Base-by-base conservation (phyloP, 2,888 invertebrate genomes). In the Petrophora chlorosata region DNA sequence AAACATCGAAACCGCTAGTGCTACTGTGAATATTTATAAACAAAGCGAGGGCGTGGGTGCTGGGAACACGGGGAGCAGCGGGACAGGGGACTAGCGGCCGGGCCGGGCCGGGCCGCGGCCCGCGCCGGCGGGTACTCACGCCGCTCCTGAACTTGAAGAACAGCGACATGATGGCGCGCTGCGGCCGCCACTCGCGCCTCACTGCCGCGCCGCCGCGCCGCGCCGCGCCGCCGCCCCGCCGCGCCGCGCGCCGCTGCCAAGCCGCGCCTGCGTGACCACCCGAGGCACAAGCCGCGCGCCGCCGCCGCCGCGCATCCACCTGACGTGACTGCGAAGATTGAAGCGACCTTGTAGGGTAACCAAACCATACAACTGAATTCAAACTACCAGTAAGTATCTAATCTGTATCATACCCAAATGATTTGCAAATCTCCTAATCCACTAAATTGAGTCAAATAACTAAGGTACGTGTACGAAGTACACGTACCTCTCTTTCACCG, bases 61-160 rank as follows among this genome's bases (percentile, higher is more conserved):
- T 12, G 7, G 10, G 15, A 5, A 3, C 25, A 10, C 9, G 10
- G 10, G 25, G 25, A 25, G 19, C 19, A 7, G 4, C 4, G 19
- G 19, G 19, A 19, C 7, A 10, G 34, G 29, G 7, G 29, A n/a
- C n/a, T n/a, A n/a, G 28, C 19, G 19, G 19, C 26, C 7, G 10
- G 25, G 30, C n/a, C n/a, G 8, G 29, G 28, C 3, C 29, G 15
- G 9, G 10, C 25, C 13, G 16, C 8, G 5, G 28, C 10, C 22
- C n/a, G 34, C n/a, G 23, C 10, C 15, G 9, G 30, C 29, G 10
- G 58, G 62, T 87, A 90, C 90, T 91, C 78, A 90, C 90, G 64
- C 76, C 78, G 77, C 82, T 89, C 74, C 90, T 74, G 80, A 91
- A 90, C 78, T 90, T 91, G 85, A 91, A 91, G 80, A 91, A 91